Percentiles rank a stretch among this genome's conserved stretches.
Conservation (phyloP, 2,113 vertebrate genomes). For the Cinclus cinclus region DNA sequence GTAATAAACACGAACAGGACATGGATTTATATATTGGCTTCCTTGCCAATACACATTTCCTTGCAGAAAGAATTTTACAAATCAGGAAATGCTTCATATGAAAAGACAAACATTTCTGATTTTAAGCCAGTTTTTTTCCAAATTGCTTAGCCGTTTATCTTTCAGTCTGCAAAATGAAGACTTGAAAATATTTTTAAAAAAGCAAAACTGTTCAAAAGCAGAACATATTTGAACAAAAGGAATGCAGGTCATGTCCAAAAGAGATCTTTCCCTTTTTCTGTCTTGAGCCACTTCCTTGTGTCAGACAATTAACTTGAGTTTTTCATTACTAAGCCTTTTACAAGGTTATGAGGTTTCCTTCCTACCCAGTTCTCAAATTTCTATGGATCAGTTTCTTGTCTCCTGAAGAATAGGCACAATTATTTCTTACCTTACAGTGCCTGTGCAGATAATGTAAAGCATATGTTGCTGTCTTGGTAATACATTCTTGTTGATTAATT, state of each 20-base stretch:
- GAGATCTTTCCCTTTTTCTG: not conserved
- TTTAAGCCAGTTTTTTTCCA: not conserved
- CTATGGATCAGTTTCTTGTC: not conserved
- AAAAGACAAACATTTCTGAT: not conserved
- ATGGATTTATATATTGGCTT: not conserved
- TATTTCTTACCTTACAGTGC: constrained; percentile 27
- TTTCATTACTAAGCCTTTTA: not conserved
- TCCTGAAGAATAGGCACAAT: not conserved
- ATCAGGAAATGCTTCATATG: not conserved
- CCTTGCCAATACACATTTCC: not conserved
- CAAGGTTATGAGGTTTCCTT: not conserved
- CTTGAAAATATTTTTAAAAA: not conserved
- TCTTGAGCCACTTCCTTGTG: not conserved
- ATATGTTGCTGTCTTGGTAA: constrained; percentile 25
- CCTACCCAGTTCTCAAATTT: not conserved
- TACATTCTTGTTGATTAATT: constrained; percentile 41
- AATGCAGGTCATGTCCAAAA: not conserved
- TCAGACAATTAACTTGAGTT: not conserved
- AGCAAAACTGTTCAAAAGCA: not conserved
- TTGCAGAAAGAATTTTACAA: not conserved
- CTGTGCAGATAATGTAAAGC: constrained; percentile 36
- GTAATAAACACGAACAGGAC: not conserved
- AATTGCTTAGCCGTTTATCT: not conserved
- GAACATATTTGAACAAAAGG: not conserved
- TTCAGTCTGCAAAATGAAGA: not conserved